A percentile compares a stretch with the other conserved stretches of the same genome.
Conservation (phyloP, 2,113 vertebrate species). For the Condylura cristata region DNA sequence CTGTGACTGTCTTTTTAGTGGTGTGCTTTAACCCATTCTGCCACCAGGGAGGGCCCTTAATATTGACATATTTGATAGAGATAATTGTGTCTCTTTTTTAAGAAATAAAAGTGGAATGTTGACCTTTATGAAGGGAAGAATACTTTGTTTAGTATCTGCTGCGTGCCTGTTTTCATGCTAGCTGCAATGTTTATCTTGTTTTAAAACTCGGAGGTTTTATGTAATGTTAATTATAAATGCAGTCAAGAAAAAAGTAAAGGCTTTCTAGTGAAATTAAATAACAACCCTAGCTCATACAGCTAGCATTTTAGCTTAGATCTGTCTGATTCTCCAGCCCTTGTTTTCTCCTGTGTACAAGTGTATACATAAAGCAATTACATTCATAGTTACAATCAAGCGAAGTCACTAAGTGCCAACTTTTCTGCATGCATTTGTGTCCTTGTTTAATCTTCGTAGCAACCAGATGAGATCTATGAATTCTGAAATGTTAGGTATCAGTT, state of each 20-base stretch:
- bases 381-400: background rate
- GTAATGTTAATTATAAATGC: background rate
- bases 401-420: background rate
- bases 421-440: background rate
- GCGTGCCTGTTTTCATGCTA: background rate
- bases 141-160: background rate
- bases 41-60: too few species aligned
- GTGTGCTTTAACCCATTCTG: too few species aligned
- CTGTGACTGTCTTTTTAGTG: too few species aligned
- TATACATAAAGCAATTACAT: background rate
- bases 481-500: background rate
- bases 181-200: background rate
- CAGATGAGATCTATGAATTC: background rate
- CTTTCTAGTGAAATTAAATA: background rate
- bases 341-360: background rate
- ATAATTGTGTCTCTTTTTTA: background rate
- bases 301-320: background rate
- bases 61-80: background rate
- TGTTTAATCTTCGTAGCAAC: background rate
- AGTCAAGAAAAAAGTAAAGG: background rate
- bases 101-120: background rate
- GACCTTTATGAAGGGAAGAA: background rate
- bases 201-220: slow-evolving; percentile 4
- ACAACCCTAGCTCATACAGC: background rate
- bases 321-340: background rate